Evolutionary conservation across 35 echinoderm and acorn worm genomes (phyloP).

Genomic region (Lytechinus pictus): DNA sequence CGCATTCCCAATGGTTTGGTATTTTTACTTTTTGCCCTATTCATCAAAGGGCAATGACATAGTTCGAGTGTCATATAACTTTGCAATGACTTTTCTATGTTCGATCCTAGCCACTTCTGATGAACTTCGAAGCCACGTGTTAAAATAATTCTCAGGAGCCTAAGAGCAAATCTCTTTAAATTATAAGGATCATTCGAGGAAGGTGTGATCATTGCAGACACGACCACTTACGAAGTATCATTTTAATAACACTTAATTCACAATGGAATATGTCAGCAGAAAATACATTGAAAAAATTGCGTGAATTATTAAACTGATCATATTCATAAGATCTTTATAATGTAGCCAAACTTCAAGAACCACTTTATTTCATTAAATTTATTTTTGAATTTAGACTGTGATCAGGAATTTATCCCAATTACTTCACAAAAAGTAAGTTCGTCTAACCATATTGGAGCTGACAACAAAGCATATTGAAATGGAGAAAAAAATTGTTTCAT

Average conservation of each 20-base stretch:
- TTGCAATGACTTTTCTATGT: neutral
- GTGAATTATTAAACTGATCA: neutral
- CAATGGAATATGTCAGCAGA: neutral
- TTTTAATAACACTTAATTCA: neutral
- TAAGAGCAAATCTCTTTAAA: neutral
- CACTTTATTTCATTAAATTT: neutral
- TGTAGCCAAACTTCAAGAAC: neutral
- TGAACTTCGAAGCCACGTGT: neutral
- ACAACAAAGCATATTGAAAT: neutral
- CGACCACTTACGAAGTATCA: neutral
- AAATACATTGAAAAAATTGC: neutral
- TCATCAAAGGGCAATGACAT: slow-evolving; percentile 36
- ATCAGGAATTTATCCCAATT: neutral
- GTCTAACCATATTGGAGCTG: neutral
- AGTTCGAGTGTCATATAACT: neutral
- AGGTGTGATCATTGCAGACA: neutral
- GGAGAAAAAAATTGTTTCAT: neutral
- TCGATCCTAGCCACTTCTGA: neutral
- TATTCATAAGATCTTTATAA: neutral
- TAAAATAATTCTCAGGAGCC: neutral
- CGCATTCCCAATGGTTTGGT: slow-evolving; percentile 31
- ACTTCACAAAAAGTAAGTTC: neutral
- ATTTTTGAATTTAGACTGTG: neutral
- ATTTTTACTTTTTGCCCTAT: neutral
- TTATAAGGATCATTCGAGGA: neutral